Percentiles rank a stretch among this genome's conserved stretches.
phyloP scores from a whole-genome alignment of 2,113 vertebrate species.

The Tursiops truncatus region DNA sequence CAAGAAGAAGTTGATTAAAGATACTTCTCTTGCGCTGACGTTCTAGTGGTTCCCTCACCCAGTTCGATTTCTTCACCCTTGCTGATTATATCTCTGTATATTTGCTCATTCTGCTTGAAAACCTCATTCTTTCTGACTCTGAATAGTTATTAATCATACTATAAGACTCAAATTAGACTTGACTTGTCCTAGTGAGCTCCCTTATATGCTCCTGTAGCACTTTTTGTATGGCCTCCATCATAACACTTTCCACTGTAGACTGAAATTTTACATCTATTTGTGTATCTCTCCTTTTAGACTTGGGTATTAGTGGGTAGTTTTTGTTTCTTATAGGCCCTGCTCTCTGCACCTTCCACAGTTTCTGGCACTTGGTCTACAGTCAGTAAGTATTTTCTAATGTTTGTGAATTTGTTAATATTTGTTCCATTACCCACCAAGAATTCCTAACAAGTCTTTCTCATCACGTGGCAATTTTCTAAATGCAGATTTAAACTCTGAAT shows the following conservation, averaged over 20 bases:
- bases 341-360: too few relatives aligned
- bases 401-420: too few relatives aligned
- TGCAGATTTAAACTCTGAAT: too few relatives aligned
- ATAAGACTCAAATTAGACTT: not conserved
- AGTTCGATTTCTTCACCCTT: rapidly evolving
- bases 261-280: not conserved
- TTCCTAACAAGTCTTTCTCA: too few relatives aligned
- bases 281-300: not conserved
- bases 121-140: not conserved
- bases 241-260: not conserved
- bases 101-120: not conserved
- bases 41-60: not conserved
- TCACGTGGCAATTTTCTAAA: too few relatives aligned
- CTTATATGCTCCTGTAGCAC: rapidly evolving
- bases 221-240: rapidly evolving
- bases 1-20: not conserved
- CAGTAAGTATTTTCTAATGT: too few relatives aligned
- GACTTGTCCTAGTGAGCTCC: not conserved
- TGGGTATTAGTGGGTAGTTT: not conserved
- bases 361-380: too few relatives aligned
- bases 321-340: too few relatives aligned
- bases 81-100: not conserved
- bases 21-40: not conserved
- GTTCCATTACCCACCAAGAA: too few relatives aligned
- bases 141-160: not conserved